Conservation (phyloP, 2,113 vertebrate genomes). For the Dromiciops gliroides region DNA sequence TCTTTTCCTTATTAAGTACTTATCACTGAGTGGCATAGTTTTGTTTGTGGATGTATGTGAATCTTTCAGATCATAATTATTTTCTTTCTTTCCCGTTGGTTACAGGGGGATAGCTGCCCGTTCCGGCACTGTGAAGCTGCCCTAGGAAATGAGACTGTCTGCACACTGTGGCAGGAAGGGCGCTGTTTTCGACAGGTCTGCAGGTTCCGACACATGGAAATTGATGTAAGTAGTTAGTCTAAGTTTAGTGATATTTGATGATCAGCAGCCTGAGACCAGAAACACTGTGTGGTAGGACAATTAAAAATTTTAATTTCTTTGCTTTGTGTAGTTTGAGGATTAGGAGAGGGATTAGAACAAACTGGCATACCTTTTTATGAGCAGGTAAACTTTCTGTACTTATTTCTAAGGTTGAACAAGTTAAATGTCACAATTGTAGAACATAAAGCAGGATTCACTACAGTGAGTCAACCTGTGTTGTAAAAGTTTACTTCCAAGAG, state of each 20-base stretch:
- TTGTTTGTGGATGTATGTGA: neutral
- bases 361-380: neutral
- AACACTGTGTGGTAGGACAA: neutral
- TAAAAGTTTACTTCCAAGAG: constrained; percentile 24
- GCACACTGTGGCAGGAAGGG: constrained; percentile 94
- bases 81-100: neutral
- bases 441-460: neutral
- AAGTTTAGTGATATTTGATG: neutral
- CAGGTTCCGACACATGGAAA: constrained; percentile 98
- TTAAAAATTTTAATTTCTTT: constrained; percentile 1
- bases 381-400: constrained; percentile 14
- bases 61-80: constrained; percentile 12
- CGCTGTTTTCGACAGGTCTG: constrained; percentile 93
- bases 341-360: neutral
- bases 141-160: constrained; percentile 92
- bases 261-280: neutral
- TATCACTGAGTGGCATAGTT: constrained; percentile 3
- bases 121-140: constrained; percentile 97
- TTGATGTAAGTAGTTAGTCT: constrained; percentile 87
- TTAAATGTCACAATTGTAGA: neutral
- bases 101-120: constrained; percentile 93
- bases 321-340: neutral
- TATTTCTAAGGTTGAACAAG: constrained; percentile 14
- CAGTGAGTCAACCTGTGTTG: constrained; percentile 2
- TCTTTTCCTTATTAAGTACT: constrained; percentile 18